Evolutionary conservation across 1,140 invertebrate species (phyloP).

Genomic region (Frieseomelitta varia): DNA sequence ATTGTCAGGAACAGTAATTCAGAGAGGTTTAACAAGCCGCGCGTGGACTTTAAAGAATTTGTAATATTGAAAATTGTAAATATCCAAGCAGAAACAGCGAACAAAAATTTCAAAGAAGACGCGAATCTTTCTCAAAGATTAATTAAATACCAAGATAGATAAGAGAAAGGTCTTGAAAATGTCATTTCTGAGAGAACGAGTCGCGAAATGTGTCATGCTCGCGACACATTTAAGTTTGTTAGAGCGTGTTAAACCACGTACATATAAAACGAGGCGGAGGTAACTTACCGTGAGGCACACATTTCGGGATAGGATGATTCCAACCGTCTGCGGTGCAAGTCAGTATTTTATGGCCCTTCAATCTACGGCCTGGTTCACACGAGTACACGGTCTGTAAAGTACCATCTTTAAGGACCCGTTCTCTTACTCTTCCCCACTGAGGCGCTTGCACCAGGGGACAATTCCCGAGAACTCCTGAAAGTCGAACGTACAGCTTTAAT

Average conservation of each 20-base stretch:
- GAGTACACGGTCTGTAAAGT: constrained; percentile 74
- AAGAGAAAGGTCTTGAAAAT: background rate
- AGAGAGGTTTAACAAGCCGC: too few relatives aligned
- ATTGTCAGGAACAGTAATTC: too few relatives aligned
- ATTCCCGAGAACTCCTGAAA: constrained; percentile 69
- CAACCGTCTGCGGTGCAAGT: constrained; percentile 73
- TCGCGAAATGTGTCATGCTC: background rate
- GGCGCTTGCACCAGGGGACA: constrained; percentile 71
- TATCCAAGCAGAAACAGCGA: too few relatives aligned
- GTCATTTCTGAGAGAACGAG: background rate
- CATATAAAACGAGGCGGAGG: constrained; percentile 1
- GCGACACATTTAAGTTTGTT: background rate
- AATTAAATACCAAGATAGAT: background rate
- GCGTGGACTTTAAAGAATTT: too few relatives aligned
- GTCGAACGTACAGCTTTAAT: constrained; percentile 17
- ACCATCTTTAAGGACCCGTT: constrained; percentile 71
- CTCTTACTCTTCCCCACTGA: constrained; percentile 71
- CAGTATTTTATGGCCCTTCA: constrained; percentile 75
- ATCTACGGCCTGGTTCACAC: constrained; percentile 71
- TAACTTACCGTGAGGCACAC: constrained; percentile 71
- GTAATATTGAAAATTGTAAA: too few relatives aligned
- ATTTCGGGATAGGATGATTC: constrained; percentile 74
- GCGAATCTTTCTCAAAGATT: background rate
- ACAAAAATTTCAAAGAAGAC: too few relatives aligned
- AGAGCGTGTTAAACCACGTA: background rate